phyloP scores from a whole-genome alignment of 2,888 invertebrate species.

The Tryphoninae sp. region DNA sequence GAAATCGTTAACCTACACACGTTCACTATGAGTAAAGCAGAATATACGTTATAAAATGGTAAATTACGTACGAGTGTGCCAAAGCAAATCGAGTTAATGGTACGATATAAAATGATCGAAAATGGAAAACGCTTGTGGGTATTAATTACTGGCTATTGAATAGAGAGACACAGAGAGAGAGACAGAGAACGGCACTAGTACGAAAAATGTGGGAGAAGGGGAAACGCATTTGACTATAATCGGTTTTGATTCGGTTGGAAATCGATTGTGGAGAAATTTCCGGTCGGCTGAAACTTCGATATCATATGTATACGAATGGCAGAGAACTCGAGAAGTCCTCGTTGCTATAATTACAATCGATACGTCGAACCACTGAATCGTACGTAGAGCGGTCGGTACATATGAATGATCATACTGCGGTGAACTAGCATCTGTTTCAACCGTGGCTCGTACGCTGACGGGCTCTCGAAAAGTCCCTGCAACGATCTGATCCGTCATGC shows the following conservation, averaged over 20 bases:
- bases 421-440: constrained; percentile 63
- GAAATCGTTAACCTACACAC: neutral
- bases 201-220: constrained; percentile 16
- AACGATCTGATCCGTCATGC: constrained; percentile 52
- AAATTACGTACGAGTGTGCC: constrained; percentile 36
- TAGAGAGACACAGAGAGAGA: neutral
- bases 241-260: constrained; percentile 63
- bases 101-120: constrained; percentile 39
- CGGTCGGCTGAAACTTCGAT: constrained; percentile 61
- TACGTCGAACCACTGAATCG: constrained; percentile 63
- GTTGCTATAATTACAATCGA: constrained; percentile 64
- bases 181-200: neutral
- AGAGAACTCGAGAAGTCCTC: constrained; percentile 47
- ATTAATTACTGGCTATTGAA: constrained; percentile 52
- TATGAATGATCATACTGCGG: constrained; percentile 68
- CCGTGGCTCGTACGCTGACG: constrained; percentile 55
- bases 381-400: constrained; percentile 63
- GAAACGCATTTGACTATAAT: constrained; percentile 63
- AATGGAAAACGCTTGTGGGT: constrained; percentile 51
- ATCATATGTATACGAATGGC: constrained; percentile 41
- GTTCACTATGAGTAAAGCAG: no score
- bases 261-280: constrained; percentile 65
- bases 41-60: neutral
- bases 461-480: constrained; percentile 52
- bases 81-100: constrained; percentile 42